Conservation (phyloP, 2,113 vertebrate species). For the Mormyrus lacerda region DNA sequence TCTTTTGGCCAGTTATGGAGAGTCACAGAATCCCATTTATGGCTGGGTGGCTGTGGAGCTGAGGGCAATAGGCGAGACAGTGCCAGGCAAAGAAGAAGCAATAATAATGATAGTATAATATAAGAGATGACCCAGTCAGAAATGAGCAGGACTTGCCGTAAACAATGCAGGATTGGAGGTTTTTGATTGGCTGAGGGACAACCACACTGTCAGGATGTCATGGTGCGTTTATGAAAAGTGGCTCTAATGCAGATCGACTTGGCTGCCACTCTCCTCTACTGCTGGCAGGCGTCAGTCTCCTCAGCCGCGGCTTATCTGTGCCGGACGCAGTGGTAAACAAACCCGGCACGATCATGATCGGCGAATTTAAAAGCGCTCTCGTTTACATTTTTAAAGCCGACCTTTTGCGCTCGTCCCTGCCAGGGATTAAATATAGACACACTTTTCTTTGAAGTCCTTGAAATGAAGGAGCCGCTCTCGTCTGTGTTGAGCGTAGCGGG, state of each 20-base stretch:
- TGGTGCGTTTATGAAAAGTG: neutral
- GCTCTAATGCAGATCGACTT: neutral
- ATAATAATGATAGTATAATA: neutral
- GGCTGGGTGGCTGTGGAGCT: neutral
- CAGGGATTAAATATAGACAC: neutral
- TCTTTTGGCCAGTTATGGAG: neutral
- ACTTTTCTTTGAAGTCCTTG: neutral
- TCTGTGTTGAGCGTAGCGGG: neutral
- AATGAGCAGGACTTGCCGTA: neutral
- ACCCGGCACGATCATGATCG: neutral
- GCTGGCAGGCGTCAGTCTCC: neutral
- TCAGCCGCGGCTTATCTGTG: neutral
- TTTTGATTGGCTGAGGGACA: neutral
- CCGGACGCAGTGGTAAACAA: neutral
- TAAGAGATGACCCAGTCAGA: neutral
- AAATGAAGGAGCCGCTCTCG: neutral
- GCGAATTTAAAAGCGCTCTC: neutral
- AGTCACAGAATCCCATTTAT: neutral
- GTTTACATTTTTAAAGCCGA: neutral
- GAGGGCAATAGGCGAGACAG: neutral
- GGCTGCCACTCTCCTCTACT: neutral
- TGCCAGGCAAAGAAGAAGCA: neutral
- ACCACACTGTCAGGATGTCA: neutral
- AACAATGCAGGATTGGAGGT: neutral
- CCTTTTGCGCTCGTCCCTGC: neutral